Conservation (phyloP, 2,888 invertebrate genomes). For the Drosophila peninsularis region DNA sequence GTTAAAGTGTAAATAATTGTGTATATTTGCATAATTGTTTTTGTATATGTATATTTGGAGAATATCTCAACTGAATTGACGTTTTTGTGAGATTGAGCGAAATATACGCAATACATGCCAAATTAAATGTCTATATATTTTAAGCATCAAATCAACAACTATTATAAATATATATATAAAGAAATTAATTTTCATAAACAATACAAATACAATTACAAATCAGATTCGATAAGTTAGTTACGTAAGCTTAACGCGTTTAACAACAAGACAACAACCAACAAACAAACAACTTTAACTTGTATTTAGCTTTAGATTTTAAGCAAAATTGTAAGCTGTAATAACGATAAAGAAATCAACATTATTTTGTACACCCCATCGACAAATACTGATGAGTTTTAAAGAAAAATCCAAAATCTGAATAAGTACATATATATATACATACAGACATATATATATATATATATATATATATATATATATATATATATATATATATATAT, state of each 20-base stretch:
- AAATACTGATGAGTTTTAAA: constrained; percentile 66
- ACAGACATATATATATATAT: constrained; percentile 21
- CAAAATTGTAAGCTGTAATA: constrained; percentile 38
- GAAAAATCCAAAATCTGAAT: constrained; percentile 41
- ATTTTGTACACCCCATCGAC: constrained; percentile 71
- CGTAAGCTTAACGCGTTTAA: constrained; percentile 59
- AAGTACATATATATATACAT: constrained; percentile 26
- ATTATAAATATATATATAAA: constrained; percentile 45
- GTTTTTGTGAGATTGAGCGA: constrained; percentile 48
- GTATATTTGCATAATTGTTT: constrained; percentile 54
- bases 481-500: neutral
- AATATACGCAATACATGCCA: constrained; percentile 76
- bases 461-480: constrained; percentile 25
- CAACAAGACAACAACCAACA: constrained; percentile 23
- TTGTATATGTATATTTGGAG: constrained; percentile 41
- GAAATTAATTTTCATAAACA: constrained; percentile 7
- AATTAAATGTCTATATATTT: constrained; percentile 72
- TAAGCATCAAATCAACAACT: constrained; percentile 67
- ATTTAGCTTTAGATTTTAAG: constrained; percentile 48
- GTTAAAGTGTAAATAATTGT: constrained; percentile 48
- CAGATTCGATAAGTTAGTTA: constrained; percentile 60
- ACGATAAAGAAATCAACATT: constrained; percentile 27
- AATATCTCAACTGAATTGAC: constrained; percentile 54
- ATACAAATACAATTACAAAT: constrained; percentile 58
- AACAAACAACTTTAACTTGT: constrained; percentile 41